Conservation (phyloP, 2,113 vertebrate species). For the Sinocyclocheilus anophthalmus region DNA sequence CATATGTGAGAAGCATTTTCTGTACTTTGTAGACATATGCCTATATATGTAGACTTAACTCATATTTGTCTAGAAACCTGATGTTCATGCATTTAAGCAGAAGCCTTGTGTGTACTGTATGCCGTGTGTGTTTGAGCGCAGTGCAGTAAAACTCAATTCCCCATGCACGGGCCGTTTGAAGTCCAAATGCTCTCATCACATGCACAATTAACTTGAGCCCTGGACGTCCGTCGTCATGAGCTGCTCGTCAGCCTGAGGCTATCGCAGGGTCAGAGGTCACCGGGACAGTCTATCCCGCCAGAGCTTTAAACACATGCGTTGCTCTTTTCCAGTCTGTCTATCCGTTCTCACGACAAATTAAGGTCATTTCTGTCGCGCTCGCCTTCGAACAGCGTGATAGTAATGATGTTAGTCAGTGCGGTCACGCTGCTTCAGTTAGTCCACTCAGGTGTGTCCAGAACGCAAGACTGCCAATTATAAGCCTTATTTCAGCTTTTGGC, state of each 20-base stretch:
- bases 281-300: not conserved
- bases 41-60: not conserved
- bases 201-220: constrained; percentile 72
- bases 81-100: not conserved
- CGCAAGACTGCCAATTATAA: not conserved
- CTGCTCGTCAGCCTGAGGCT: constrained; percentile 48
- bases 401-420: not conserved
- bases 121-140: not conserved
- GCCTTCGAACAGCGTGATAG: not conserved
- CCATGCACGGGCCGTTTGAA: constrained; percentile 65
- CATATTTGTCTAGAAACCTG: not conserved
- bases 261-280: constrained; percentile 29
- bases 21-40: no score
- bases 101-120: not conserved
- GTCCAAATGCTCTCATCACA: constrained; percentile 77
- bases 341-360: not conserved
- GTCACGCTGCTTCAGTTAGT: not conserved
- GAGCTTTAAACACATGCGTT: not conserved
- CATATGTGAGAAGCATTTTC: not conserved
- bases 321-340: not conserved
- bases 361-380: not conserved
- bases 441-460: not conserved
- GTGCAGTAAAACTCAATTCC: constrained; percentile 69
- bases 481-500: constrained; percentile 6
- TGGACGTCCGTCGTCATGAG: constrained; percentile 63